phyloP scores from a whole-genome alignment of 2,888 invertebrate species.

The Cephus nigrinus region DNA sequence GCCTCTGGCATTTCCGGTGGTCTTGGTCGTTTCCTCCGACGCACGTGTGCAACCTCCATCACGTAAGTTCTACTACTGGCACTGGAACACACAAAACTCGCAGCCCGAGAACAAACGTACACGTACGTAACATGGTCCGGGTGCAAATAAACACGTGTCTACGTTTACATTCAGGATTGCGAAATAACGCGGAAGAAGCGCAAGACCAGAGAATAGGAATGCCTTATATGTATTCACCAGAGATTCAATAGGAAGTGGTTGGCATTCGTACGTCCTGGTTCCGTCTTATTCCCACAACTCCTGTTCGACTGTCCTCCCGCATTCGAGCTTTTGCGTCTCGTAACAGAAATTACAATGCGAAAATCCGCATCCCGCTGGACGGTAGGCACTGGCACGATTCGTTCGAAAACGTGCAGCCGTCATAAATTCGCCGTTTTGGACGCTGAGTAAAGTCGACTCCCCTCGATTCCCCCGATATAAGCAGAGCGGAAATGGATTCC shows the following conservation, averaged over 20 bases:
- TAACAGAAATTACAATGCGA: background rate
- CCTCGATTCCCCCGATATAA: background rate
- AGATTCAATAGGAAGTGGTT: too few relatives aligned
- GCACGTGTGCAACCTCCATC: too few relatives aligned
- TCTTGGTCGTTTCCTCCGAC: too few relatives aligned
- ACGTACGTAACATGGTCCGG: constrained; percentile 1
- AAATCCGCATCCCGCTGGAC: background rate
- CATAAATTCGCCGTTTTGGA: background rate
- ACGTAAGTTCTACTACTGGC: too few relatives aligned
- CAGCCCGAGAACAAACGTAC: too few relatives aligned
- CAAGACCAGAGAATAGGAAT: too few relatives aligned
- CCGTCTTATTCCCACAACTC: too few relatives aligned
- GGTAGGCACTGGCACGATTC: too few relatives aligned
- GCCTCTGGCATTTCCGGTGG: too few relatives aligned
- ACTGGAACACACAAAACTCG: too few relatives aligned
- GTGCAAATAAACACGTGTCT: constrained; percentile 48
- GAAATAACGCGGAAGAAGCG: constrained; percentile 42
- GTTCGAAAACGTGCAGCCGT: background rate
- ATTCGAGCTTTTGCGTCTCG: background rate
- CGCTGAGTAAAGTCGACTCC: background rate
- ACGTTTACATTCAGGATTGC: constrained; percentile 52
- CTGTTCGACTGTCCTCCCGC: background rate
- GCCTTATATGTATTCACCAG: too few relatives aligned
- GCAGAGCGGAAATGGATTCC: constrained; percentile 1
- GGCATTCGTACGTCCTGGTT: too few relatives aligned